phyloP scores from a whole-genome alignment of 2,113 vertebrate genomes.

The Pangasianodon gigas region DNA sequence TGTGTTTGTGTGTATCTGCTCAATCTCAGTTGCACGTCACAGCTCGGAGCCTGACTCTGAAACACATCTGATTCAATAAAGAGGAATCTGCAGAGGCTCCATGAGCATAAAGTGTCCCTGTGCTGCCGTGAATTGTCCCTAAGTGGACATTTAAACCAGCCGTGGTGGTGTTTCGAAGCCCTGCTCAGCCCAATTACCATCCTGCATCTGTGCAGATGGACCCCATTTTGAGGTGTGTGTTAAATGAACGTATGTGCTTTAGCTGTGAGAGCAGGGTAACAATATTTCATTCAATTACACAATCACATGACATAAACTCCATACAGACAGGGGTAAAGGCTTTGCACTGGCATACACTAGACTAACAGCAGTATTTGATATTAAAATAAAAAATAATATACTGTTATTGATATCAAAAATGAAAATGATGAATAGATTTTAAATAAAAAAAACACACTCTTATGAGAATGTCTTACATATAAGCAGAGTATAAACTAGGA shows the following conservation, averaged over 20 bases:
- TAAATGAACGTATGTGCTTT: conserved; percentile 3
- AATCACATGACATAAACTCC: not conserved
- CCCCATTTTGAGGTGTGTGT: conserved; percentile 17
- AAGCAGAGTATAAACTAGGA: not conserved
- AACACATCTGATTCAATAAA: conserved; percentile 54
- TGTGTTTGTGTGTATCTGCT: conserved; percentile 24
- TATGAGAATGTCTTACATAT: not conserved
- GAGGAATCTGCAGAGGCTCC: conserved; percentile 44
- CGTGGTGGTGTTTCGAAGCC: conserved; percentile 16
- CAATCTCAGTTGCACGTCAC: conserved; percentile 17
- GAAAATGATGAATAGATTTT: not conserved
- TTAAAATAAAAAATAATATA: not conserved
- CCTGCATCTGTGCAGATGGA: conserved; percentile 38
- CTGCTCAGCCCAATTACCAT: conserved; percentile 41
- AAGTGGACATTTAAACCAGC: conserved; percentile 42
- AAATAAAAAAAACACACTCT: no score
- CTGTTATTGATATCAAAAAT: not conserved
- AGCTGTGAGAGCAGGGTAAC: not conserved
- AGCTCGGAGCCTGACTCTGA: conserved; percentile 43
- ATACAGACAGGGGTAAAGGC: not conserved
- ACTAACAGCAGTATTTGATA: not conserved
- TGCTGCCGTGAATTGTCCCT: conserved; percentile 33
- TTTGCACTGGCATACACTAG: not conserved
- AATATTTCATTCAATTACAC: not conserved
- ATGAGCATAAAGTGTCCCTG: conserved; percentile 38